Conservation (phyloP, 1,140 invertebrate species). For the Platorchestia sp. region DNA sequence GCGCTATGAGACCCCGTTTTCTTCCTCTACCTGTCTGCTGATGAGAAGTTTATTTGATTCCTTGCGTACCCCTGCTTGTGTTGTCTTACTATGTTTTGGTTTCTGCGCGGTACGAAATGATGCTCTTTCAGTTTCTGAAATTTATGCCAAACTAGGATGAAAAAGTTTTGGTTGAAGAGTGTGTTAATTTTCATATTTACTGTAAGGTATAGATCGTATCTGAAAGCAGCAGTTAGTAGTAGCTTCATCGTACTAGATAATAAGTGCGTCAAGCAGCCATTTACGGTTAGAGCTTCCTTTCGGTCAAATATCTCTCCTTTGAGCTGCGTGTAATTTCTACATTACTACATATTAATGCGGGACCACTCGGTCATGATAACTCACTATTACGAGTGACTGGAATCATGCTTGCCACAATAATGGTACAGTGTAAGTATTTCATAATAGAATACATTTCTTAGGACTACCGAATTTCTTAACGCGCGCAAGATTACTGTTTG, state of each 20-base stretch:
- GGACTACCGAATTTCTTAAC: background rate
- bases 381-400: background rate
- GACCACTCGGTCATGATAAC: background rate
- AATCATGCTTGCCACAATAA: background rate
- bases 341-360: background rate
- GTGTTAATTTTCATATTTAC: background rate
- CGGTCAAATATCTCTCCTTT: background rate
- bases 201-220: background rate
- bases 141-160: background rate
- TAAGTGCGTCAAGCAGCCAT: background rate
- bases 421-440: background rate
- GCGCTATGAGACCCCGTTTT: too few species aligned
- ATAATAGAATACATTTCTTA: background rate
- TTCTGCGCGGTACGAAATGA: background rate
- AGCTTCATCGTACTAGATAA: background rate
- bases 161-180: background rate
- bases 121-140: background rate
- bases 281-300: background rate
- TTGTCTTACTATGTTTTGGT: background rate
- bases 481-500: background rate
- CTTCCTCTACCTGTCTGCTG: background rate
- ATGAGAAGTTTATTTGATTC: background rate
- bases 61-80: too few species aligned
- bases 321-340: background rate
- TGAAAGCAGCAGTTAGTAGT: background rate